Evolutionary conservation across 92 coral and sea anemone species (phyloP).

Genomic region (Parazoanthus darwini): DNA sequence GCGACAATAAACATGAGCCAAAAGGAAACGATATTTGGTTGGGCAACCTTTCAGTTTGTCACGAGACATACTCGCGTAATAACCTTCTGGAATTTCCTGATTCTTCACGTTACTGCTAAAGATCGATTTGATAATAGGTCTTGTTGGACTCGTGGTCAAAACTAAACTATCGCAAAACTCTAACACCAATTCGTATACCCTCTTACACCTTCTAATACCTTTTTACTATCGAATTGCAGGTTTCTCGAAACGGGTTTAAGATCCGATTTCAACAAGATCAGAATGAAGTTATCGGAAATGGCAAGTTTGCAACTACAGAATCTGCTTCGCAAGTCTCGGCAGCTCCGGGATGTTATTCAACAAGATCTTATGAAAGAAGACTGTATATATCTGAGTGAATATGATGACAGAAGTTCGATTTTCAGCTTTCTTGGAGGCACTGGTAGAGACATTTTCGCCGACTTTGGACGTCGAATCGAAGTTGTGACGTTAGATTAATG

Average conservation of each 20-base stretch:
- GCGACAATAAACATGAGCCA: constrained; percentile 11
- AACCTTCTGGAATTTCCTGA: neutral
- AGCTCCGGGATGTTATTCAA: constrained; percentile 86
- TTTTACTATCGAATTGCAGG: constrained; percentile 52
- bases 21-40: constrained; percentile 41
- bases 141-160: neutral
- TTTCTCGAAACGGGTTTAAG: constrained; percentile 95
- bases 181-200: neutral
- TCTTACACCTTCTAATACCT: neutral
- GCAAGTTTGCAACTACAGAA: constrained; percentile 84
- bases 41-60: neutral
- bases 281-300: constrained; percentile 96
- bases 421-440: constrained; percentile 65
- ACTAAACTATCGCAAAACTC: too few species aligned
- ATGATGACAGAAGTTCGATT: constrained; percentile 80
- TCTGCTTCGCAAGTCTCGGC: constrained; percentile 90
- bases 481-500: constrained; percentile 91
- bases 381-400: constrained; percentile 92
- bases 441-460: constrained; percentile 64
- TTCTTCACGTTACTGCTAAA: constrained; percentile 9
- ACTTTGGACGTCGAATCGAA: constrained; percentile 82
- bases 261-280: constrained; percentile 97
- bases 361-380: constrained; percentile 93
- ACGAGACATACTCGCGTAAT: neutral
- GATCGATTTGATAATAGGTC: neutral